A percentile compares a stretch with the other conserved stretches of the same genome.
phyloP scores from a whole-genome alignment of 1,140 invertebrate species.

The Drosophila micromelanica region DNA sequence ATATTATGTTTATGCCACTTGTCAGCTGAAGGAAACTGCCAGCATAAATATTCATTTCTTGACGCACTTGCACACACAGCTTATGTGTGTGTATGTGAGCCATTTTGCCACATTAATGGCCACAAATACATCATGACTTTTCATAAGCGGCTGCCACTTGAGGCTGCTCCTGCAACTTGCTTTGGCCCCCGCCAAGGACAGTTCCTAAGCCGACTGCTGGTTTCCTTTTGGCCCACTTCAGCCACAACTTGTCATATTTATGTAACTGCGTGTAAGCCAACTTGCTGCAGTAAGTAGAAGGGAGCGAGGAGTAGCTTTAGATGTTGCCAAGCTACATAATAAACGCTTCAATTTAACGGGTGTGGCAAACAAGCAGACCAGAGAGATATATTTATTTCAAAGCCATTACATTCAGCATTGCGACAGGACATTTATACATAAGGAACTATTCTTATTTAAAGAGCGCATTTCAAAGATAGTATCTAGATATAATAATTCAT shows the following conservation, averaged over 20 bases:
- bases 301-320: neutral
- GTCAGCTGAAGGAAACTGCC: slow-evolving; percentile 45
- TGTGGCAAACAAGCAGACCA: slow-evolving; percentile 28
- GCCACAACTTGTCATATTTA: slow-evolving; percentile 75
- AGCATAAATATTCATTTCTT: slow-evolving; percentile 76
- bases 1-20: slow-evolving; percentile 75
- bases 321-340: slow-evolving; percentile 56
- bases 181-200: slow-evolving; percentile 41
- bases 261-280: slow-evolving; percentile 71
- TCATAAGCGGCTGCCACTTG: slow-evolving; percentile 76
- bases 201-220: slow-evolving; percentile 26
- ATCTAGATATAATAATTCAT: neutral
- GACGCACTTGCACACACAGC: slow-evolving; percentile 45
- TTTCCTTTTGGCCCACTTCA: slow-evolving; percentile 40
- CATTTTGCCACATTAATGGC: slow-evolving; percentile 77
- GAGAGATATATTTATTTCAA: too few relatives aligned
- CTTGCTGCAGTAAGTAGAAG: slow-evolving; percentile 33
- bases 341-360: slow-evolving; percentile 67
- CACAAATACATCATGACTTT: slow-evolving; percentile 81
- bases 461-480: neutral
- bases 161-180: slow-evolving; percentile 22
- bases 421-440: too few relatives aligned
- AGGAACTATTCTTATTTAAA: slow-evolving; percentile 3
- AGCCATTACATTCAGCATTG: too few relatives aligned
- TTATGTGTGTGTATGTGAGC: slow-evolving; percentile 42